Evolutionary conservation across 2,113 vertebrate genomes (phyloP).

Genomic region (Pseudorasbora parva): DNA sequence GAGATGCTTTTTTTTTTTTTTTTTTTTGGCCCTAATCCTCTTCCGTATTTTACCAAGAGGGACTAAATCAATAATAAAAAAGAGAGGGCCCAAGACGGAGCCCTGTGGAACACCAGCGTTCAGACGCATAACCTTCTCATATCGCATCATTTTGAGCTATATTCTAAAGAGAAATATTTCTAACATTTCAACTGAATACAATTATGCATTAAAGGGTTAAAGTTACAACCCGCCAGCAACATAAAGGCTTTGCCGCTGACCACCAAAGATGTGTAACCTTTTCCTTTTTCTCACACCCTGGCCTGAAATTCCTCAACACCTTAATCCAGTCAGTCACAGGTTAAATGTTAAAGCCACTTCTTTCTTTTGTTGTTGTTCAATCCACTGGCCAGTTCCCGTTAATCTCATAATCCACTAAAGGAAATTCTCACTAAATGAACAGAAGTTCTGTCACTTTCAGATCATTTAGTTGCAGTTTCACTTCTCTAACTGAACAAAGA

Average conservation of each 20-base stretch:
- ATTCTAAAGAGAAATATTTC: neutral
- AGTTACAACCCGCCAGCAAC: neutral
- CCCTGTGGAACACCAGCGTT: too few relatives aligned
- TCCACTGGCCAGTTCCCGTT: conserved; percentile 56
- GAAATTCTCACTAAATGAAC: conserved; percentile 68
- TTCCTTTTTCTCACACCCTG: conserved; percentile 62
- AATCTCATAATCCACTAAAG: conserved; percentile 67
- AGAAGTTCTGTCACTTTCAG: conserved; percentile 70
- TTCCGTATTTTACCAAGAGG: too few relatives aligned
- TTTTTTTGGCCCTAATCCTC: too few relatives aligned
- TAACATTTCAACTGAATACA: too few relatives aligned
- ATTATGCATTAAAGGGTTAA: too few relatives aligned
- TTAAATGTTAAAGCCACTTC: conserved; percentile 36
- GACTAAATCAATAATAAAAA: too few relatives aligned
- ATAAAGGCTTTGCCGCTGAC: conserved; percentile 62
- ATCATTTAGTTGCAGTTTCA: conserved; percentile 58
- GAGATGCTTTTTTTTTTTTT: too few relatives aligned
- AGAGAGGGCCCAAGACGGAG: too few relatives aligned
- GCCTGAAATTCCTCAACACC: conserved; percentile 44
- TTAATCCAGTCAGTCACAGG: conserved; percentile 66
- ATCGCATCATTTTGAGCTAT: neutral
- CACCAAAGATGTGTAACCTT: conserved; percentile 57
- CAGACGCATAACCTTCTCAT: too few relatives aligned
- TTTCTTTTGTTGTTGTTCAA: conserved; percentile 59
- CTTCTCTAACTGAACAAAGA: conserved; percentile 6